Base-by-base conservation (phyloP, 2,797 vertebrate species). In the Smutsia gigantea region DNA sequence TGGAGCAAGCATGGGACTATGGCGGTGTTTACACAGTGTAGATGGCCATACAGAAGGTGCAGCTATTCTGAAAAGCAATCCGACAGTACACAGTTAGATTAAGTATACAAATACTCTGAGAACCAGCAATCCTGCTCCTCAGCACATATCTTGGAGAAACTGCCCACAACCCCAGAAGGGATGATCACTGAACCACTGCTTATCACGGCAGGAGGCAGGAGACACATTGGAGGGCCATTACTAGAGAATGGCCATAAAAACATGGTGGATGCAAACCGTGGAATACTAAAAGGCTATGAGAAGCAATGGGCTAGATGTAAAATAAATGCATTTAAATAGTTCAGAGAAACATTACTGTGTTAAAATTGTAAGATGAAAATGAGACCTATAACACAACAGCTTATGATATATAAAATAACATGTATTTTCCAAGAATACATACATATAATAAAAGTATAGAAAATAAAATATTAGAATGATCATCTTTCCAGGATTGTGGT, bases 281-380 rank as follows among this genome's bases (percentile, higher is more conserved):
- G 19, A 25, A 61, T 42, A 42, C 4, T 12, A 75, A n/a, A 93
- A 18, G 8, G 18, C 29, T 27, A 49, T 49, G 4, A 83, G 15
- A 87, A 87, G 3, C 59, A 92, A 57, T 17, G 4, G 11, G 10
- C 14, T 75, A 89, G 2, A 74, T 64, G 7, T 37, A 96, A 81
- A 71, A 3, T 39, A 39, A 46, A 46, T 46, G 46, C 46, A 90
- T 23, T 57, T 89, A 78, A 89, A 93, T 51, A 66, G n/a, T 63
- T 78, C 78, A 84, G 3, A 51, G 51, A 82, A 87, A 27, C 23
- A 39, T 17, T 46, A 18, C 4, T 51, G 1, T n/a, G 9, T 55
- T 89, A 89, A 90, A 78, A n/a, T 11, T 75, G 2, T 64, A 64
- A 90, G 18, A 68, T 91, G 85, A 34, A 68, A 91, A 55, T 88